Percentiles rank a stretch among this genome's conserved stretches.
Conservation (phyloP, 2,113 vertebrate species). For the Anhinga anhinga region DNA sequence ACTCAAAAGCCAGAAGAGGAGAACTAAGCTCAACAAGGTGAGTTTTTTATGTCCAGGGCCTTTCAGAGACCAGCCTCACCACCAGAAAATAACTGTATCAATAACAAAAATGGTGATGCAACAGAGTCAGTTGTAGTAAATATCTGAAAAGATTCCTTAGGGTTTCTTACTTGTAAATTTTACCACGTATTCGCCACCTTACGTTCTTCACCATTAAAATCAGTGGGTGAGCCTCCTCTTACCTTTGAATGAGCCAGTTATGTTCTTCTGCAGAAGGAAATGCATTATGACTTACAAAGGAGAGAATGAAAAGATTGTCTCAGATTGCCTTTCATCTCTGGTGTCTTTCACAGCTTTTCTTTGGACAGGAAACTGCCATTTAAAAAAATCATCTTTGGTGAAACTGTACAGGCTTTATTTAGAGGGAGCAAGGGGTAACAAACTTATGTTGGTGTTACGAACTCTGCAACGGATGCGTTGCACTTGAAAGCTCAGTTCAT, state of each 20-base stretch:
- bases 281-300: fast-evolving
- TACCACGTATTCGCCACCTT: not conserved
- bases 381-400: not conserved
- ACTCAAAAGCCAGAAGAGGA: not conserved
- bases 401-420: not conserved
- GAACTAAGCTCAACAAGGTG: not conserved
- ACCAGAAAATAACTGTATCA: not conserved
- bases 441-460: fast-evolving
- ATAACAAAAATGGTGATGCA: not conserved
- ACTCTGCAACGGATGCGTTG: not conserved
- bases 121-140: not conserved
- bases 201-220: not conserved
- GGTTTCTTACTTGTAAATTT: not conserved
- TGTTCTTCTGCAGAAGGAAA: not conserved
- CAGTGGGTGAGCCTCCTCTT: not conserved
- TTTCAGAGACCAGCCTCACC: not conserved
- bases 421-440: not conserved
- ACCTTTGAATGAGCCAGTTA: not conserved
- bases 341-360: not conserved
- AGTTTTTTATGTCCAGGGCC: not conserved
- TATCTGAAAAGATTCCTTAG: not conserved
- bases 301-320: not conserved
- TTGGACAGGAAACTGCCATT: not conserved
- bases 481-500: not conserved
- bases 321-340: not conserved